These are phyloP conservation scores for Echinarachnius parma DNA, from an alignment of 53 echinoderm and acorn worm species.

Conservation along the genomic window DNA sequence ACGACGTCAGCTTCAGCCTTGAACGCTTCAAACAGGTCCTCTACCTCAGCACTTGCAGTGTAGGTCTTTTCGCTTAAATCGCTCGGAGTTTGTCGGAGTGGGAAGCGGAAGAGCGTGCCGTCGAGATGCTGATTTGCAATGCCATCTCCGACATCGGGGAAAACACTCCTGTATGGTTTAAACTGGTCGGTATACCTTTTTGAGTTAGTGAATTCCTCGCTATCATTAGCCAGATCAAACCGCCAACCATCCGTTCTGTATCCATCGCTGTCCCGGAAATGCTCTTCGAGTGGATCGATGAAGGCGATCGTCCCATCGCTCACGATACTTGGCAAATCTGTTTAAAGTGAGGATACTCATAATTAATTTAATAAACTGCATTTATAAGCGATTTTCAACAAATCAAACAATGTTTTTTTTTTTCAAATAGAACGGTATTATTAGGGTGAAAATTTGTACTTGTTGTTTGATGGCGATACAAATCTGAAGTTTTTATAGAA, in stretches of 20 bases:
- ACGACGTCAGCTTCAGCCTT: slow-evolving; percentile 63
- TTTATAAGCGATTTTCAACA: no score
- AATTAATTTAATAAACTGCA: no score
- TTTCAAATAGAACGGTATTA: no score
- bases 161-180: slow-evolving; percentile 40
- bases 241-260: background rate
- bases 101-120: slow-evolving; percentile 90
- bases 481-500: no score
- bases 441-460: no score
- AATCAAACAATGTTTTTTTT: no score
- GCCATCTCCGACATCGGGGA: slow-evolving; percentile 26
- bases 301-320: slow-evolving; percentile 2
- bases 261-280: background rate
- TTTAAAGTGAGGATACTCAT: no score
- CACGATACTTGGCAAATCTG: slow-evolving; percentile 10
- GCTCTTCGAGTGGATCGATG: background rate
- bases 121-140: slow-evolving; percentile 24
- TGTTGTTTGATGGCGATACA: no score
- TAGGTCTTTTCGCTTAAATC: slow-evolving; percentile 49
- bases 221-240: background rate
- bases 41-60: slow-evolving; percentile 21
- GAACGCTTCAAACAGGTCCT: slow-evolving; percentile 57
- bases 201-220: no score
- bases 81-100: slow-evolving; percentile 51
- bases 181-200: slow-evolving; percentile 75